These are phyloP conservation scores for Columba guinea DNA, from an alignment of 2,797 vertebrate genomes.

Conservation along the genomic window DNA sequence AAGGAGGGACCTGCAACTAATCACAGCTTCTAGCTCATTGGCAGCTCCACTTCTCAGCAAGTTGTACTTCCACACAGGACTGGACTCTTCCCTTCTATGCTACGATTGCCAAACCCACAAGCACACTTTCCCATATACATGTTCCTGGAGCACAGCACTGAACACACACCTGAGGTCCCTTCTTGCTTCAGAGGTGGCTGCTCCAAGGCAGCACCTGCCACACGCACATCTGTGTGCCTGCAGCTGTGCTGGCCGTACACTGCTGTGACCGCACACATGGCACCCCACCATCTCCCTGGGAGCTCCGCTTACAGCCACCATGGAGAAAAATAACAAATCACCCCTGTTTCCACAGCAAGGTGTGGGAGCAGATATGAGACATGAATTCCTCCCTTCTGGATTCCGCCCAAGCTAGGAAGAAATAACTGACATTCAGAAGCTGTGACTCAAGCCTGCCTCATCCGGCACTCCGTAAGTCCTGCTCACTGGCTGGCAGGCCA, in stretches of 20 bases:
- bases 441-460: not conserved
- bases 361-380: not conserved
- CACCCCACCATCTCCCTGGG: not conserved
- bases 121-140: fast-evolving
- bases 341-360: not conserved
- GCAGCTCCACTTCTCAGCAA: not conserved
- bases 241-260: not conserved
- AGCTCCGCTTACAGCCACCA: not conserved
- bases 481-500: not conserved
- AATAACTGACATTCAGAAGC: constrained; percentile 5
- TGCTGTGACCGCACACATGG: not conserved
- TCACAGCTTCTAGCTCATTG: not conserved
- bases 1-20: not conserved
- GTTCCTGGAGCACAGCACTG: fast-evolving
- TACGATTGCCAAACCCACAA: not conserved
- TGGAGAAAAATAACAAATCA: not conserved
- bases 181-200: not conserved
- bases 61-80: not conserved
- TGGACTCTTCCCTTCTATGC: not conserved
- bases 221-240: fast-evolving
- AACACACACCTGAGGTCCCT: fast-evolving
- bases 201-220: not conserved
- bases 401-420: constrained; percentile 8
- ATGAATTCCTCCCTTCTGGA: not conserved
- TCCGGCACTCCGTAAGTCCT: not conserved